phyloP scores from a whole-genome alignment of 2,888 invertebrate genomes.

The Leucophenga montana region DNA sequence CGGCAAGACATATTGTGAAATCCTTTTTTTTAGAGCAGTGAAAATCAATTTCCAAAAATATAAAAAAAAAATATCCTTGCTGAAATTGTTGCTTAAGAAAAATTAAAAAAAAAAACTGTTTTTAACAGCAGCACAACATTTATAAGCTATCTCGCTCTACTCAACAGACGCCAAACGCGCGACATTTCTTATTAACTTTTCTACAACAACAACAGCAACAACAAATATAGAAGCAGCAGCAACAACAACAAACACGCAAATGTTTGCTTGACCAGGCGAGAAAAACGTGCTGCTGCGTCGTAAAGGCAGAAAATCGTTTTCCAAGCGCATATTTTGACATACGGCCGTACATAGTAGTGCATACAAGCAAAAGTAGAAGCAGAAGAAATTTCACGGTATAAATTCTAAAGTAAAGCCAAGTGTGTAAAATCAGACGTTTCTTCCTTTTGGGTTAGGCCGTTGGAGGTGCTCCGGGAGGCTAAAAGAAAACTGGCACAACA shows the following conservation, averaged over 20 bases:
- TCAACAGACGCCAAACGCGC: background rate
- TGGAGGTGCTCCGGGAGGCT: constrained; percentile 73
- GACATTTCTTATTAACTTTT: background rate
- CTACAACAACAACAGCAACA: background rate
- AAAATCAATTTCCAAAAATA: too few relatives aligned
- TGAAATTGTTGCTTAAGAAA: background rate
- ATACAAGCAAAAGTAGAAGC: constrained; percentile 34
- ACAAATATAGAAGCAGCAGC: background rate
- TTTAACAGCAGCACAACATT: background rate
- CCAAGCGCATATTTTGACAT: too few relatives aligned
- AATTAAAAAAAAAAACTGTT: background rate
- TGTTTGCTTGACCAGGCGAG: constrained; percentile 12
- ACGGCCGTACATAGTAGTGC: background rate
- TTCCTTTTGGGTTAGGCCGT: constrained; percentile 70
- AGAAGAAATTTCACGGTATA: constrained; percentile 42
- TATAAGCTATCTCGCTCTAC: too few relatives aligned
- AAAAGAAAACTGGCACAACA: constrained; percentile 29
- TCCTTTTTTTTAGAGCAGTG: background rate
- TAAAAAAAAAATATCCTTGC: too few relatives aligned
- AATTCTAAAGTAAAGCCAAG: constrained; percentile 41
- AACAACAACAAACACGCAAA: background rate
- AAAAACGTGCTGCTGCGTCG: background rate
- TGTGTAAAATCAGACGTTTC: constrained; percentile 39
- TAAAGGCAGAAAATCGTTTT: background rate
- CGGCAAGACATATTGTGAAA: background rate